Conservation (phyloP, 2,888 invertebrate species). For the Microdon myrmicae region DNA sequence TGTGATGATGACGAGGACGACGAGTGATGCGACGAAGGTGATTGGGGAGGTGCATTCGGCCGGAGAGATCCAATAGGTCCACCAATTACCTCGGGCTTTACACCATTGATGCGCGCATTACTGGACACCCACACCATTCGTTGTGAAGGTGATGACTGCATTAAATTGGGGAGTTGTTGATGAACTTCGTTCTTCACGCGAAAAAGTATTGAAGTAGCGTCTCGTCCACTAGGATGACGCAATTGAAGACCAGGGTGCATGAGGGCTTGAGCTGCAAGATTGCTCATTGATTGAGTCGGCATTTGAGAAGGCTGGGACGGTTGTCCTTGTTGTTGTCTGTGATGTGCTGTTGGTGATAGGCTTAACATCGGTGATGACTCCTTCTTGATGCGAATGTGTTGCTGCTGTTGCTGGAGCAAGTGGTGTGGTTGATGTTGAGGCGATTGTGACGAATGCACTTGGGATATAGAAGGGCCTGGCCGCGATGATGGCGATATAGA, state of each 20-base stretch:
- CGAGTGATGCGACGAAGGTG: conserved; percentile 64
- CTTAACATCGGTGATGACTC: conserved; percentile 58
- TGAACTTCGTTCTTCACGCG: conserved; percentile 67
- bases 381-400: conserved; percentile 64
- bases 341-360: conserved; percentile 53
- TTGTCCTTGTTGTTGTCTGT: conserved; percentile 58
- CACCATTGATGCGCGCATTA: conserved; percentile 77
- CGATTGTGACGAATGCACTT: conserved; percentile 56
- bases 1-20: conserved; percentile 64
- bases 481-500: conserved; percentile 58
- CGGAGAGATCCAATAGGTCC: conserved; percentile 66
- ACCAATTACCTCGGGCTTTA: conserved; percentile 84
- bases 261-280: conserved; percentile 59
- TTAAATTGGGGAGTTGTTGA: conserved; percentile 62
- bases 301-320: conserved; percentile 58
- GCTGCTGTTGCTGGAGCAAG: conserved; percentile 56
- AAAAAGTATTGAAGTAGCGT: conserved; percentile 64
- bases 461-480: conserved; percentile 51
- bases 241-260: conserved; percentile 68
- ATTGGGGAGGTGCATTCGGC: conserved; percentile 60
- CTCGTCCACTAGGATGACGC: conserved; percentile 67
- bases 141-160: conserved; percentile 64
- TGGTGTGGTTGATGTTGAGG: conserved; percentile 63
- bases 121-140: conserved; percentile 71
- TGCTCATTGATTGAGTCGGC: conserved; percentile 59